Percentiles rank a stretch among this genome's conserved stretches.
Evolutionary conservation across 2,797 vertebrate species (phyloP).

Genomic region (Syngnathus rostellatus): DNA sequence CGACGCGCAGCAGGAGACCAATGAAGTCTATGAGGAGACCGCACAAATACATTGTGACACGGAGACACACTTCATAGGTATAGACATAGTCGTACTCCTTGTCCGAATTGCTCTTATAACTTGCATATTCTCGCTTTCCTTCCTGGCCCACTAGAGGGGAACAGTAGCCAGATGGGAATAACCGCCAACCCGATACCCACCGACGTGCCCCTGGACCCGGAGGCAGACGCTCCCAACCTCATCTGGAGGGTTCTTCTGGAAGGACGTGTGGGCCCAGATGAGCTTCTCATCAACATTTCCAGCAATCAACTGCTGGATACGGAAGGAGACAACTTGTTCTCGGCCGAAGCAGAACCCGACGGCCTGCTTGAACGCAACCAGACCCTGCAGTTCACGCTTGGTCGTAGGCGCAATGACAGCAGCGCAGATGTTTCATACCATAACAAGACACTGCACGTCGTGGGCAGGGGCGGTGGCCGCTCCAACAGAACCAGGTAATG

Average conservation of each 20-base stretch:
- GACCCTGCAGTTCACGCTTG: constrained; percentile 77
- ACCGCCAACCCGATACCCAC: constrained; percentile 57
- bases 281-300: constrained; percentile 76
- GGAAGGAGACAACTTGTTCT: constrained; percentile 59
- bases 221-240: constrained; percentile 73
- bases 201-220: constrained; percentile 61
- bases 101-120: not conserved
- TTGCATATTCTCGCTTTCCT: not conserved
- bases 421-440: constrained; percentile 70
- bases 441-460: constrained; percentile 68
- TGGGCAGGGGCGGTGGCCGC: constrained; percentile 59
- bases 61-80: constrained; percentile 68
- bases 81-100: not conserved
- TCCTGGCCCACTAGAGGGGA: constrained; percentile 63
- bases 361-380: constrained; percentile 61
- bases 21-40: constrained; percentile 84
- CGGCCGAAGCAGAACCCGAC: constrained; percentile 66
- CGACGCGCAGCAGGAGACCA: constrained; percentile 79
- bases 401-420: constrained; percentile 71
- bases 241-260: constrained; percentile 78
- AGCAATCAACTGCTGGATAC: constrained; percentile 77
- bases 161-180: constrained; percentile 70
- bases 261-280: constrained; percentile 62
- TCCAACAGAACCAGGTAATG: constrained; percentile 87
- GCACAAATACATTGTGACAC: constrained; percentile 74